Evolutionary conservation across 2,888 invertebrate genomes (phyloP).

Genomic region (Netelia virgata): DNA sequence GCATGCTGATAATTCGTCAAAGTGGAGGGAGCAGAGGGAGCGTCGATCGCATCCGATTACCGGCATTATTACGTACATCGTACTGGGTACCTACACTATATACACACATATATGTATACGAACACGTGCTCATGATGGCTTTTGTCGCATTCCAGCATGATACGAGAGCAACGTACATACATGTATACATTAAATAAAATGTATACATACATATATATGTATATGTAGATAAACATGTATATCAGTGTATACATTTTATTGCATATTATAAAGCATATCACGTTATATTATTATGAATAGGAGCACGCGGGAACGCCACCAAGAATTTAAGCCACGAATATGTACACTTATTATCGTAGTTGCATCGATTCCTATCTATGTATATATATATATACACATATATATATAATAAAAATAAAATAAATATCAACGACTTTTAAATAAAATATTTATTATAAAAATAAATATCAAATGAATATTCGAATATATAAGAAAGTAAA

Average conservation of each 20-base stretch:
- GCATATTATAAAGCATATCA: conserved; percentile 36
- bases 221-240: too few relatives aligned
- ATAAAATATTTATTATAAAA: too few relatives aligned
- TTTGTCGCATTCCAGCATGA: conserved; percentile 71
- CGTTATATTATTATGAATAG: conserved; percentile 47
- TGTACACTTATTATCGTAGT: background rate
- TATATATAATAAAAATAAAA: too few relatives aligned
- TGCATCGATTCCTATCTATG: too few relatives aligned
- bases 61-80: conserved; percentile 78
- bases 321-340: background rate
- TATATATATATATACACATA: too few relatives aligned
- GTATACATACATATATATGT: too few relatives aligned
- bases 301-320: conserved; percentile 34
- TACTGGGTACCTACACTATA: conserved; percentile 21
- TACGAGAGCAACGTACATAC: conserved; percentile 36
- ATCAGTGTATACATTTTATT: background rate
- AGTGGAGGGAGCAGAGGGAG: conserved; percentile 45
- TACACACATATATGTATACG: background rate
- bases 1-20: conserved; percentile 79
- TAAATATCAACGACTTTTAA: too few relatives aligned
- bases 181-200: conserved; percentile 7
- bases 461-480: too few relatives aligned
- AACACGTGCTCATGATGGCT: conserved; percentile 59
- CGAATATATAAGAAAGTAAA: too few relatives aligned
- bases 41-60: conserved; percentile 78